These are phyloP conservation scores for Chelidonichthys spinosus DNA, from an alignment of 2,797 vertebrate species.

Conservation along the genomic window DNA sequence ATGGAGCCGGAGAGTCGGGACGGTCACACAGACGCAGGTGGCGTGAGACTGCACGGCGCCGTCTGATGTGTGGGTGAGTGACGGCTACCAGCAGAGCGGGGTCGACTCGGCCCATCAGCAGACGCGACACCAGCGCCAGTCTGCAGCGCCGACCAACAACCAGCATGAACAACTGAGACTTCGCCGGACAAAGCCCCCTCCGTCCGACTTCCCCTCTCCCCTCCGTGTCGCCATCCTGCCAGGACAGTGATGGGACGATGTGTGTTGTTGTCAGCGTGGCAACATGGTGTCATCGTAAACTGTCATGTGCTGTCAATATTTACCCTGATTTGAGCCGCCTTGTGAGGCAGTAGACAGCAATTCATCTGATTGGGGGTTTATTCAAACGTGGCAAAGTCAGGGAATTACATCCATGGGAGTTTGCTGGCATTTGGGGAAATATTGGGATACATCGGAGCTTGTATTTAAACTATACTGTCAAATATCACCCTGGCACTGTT, in stretches of 20 bases:
- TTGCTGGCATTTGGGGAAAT: slow-evolving; percentile 25
- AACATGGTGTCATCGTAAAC: slow-evolving; percentile 40
- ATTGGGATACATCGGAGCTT: slow-evolving; percentile 20
- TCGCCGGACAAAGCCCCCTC: slow-evolving; percentile 4
- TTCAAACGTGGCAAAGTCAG: slow-evolving; percentile 47
- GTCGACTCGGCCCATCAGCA: slow-evolving; percentile 68
- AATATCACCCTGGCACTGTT: slow-evolving; percentile 35
- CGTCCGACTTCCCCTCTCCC: slow-evolving; percentile 36
- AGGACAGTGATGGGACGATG: slow-evolving; percentile 26
- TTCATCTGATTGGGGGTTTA: slow-evolving; percentile 57
- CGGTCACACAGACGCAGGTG: slow-evolving; percentile 64
- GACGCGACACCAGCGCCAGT: slow-evolving; percentile 58
- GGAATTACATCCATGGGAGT: slow-evolving; percentile 34
- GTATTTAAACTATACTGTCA: slow-evolving; percentile 40
- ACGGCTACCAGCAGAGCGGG: slow-evolving; percentile 74
- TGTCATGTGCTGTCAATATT: slow-evolving; percentile 61
- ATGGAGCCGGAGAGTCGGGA: slow-evolving; percentile 50
- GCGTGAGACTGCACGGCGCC: slow-evolving; percentile 55
- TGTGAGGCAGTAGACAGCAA: slow-evolving; percentile 62
- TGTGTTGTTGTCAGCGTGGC: slow-evolving; percentile 51
- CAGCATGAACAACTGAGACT: slow-evolving; percentile 26
- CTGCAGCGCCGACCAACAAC: slow-evolving; percentile 40
- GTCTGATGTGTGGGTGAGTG: slow-evolving; percentile 73
- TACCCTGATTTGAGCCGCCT: slow-evolving; percentile 54
- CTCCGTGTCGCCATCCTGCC: slow-evolving; percentile 44